Conservation (phyloP, 1,140 invertebrate species). For the Vanessa atalanta region DNA sequence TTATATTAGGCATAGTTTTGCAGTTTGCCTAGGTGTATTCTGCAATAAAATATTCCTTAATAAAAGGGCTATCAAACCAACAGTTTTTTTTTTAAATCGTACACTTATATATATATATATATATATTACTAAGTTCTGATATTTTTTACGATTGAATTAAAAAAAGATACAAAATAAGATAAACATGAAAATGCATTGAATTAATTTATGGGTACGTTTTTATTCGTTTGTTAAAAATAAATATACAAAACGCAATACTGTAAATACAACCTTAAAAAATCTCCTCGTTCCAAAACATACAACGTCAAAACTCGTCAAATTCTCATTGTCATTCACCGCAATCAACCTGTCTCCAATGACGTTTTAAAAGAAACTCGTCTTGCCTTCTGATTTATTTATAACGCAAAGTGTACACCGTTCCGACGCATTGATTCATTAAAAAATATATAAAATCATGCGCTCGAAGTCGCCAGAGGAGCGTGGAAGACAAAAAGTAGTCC, state of each 20-base stretch:
- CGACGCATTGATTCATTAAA: slow-evolving; percentile 55
- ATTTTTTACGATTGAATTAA: too few relatives aligned
- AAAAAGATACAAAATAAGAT: too few relatives aligned
- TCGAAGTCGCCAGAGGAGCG: slow-evolving; percentile 48
- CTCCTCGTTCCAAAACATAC: slow-evolving; percentile 12
- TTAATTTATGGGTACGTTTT: background rate
- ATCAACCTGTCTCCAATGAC: slow-evolving; percentile 53
- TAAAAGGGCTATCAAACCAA: too few relatives aligned
- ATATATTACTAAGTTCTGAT: too few relatives aligned
- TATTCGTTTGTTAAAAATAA: slow-evolving; percentile 27
- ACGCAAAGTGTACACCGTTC: slow-evolving; percentile 45
- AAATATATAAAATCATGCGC: slow-evolving; percentile 56
- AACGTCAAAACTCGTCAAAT: slow-evolving; percentile 53
- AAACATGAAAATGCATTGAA: too few relatives aligned
- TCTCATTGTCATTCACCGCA: slow-evolving; percentile 57
- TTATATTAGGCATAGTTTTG: too few relatives aligned
- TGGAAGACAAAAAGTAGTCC: slow-evolving; percentile 54
- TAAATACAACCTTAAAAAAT: slow-evolving; percentile 38
- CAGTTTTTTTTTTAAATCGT: too few relatives aligned
- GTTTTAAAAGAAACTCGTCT: slow-evolving; percentile 52
- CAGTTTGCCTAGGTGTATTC: too few relatives aligned
- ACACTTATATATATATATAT: too few relatives aligned
- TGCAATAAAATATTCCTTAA: too few relatives aligned
- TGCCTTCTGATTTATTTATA: slow-evolving; percentile 56
- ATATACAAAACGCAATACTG: slow-evolving; percentile 38